phyloP scores from a whole-genome alignment of 2,113 vertebrate species.

The Paramisgurnus dabryanus region DNA sequence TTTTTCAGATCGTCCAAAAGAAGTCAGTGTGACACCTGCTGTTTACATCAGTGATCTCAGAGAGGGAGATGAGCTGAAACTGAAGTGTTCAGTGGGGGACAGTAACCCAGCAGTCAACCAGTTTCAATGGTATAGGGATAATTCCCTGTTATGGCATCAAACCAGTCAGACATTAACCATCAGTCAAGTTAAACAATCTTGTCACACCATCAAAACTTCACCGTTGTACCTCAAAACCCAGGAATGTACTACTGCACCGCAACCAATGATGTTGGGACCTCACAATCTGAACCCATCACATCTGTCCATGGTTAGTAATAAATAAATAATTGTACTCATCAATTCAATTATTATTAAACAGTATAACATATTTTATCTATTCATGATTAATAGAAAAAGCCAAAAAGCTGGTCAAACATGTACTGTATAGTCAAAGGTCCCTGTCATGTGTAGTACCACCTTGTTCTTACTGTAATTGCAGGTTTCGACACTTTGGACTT shows the following conservation, averaged over 20 bases:
- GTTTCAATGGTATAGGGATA: slow-evolving; percentile 45
- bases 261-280: slow-evolving; percentile 38
- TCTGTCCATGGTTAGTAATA: slow-evolving; percentile 58
- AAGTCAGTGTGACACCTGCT: neutral
- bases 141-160: rapidly evolving
- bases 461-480: no score
- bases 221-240: slow-evolving; percentile 35
- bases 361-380: no score
- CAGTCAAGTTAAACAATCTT: no score
- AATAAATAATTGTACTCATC: neutral
- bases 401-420: no score
- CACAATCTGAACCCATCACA: slow-evolving; percentile 20
- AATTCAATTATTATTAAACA: no score
- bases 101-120: slow-evolving; percentile 12
- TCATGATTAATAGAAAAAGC: no score
- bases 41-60: neutral
- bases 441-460: no score
- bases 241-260: slow-evolving; percentile 66
- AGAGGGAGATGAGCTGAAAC: slow-evolving; percentile 14
- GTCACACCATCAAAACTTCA: neutral
- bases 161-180: no score
- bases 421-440: no score
- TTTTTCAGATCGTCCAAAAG: slow-evolving; percentile 61
- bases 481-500: no score
- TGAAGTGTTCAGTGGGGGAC: slow-evolving; percentile 50